phyloP scores from a whole-genome alignment of 1,140 invertebrate species.

The Babylonia areolata region DNA sequence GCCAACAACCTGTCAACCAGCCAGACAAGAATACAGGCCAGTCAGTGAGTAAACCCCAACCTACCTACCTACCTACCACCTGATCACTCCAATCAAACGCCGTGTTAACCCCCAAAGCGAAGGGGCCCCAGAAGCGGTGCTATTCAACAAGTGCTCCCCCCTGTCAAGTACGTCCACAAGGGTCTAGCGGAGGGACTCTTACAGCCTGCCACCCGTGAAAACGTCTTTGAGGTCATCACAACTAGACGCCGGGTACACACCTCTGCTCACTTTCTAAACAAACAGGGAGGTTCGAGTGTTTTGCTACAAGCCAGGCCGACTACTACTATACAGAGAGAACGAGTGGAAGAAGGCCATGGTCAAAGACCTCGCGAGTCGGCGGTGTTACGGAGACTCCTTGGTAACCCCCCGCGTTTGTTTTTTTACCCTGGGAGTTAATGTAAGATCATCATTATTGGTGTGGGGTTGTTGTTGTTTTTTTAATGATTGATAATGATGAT shows the following conservation, averaged over 20 bases:
- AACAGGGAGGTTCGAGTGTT: constrained; percentile 5
- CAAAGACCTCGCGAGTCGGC: no score
- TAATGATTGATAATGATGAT: no score
- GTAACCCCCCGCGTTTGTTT: no score
- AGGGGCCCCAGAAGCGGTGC: background rate
- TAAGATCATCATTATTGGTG: no score
- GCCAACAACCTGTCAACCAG: no score
- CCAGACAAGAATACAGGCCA: no score
- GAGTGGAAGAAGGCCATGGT: no score
- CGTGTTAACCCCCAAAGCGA: background rate
- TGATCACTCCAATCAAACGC: background rate
- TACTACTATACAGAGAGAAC: background rate
- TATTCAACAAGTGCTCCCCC: background rate
- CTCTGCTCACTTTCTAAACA: constrained; percentile 25
- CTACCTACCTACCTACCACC: no score
- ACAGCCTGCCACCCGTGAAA: background rate
- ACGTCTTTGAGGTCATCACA: background rate
- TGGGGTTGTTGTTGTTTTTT: no score
- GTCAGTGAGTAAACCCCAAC: no score
- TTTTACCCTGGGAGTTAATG: no score
- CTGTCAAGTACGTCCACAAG: constrained; percentile 17
- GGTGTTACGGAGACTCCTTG: no score
- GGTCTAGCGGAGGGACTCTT: background rate
- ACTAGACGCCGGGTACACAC: background rate
- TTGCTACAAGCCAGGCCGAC: background rate